A percentile compares a stretch with the other conserved stretches of the same genome.
Evolutionary conservation across 2,797 vertebrate species (phyloP).

Genomic region (Hozukius guyotensis): DNA sequence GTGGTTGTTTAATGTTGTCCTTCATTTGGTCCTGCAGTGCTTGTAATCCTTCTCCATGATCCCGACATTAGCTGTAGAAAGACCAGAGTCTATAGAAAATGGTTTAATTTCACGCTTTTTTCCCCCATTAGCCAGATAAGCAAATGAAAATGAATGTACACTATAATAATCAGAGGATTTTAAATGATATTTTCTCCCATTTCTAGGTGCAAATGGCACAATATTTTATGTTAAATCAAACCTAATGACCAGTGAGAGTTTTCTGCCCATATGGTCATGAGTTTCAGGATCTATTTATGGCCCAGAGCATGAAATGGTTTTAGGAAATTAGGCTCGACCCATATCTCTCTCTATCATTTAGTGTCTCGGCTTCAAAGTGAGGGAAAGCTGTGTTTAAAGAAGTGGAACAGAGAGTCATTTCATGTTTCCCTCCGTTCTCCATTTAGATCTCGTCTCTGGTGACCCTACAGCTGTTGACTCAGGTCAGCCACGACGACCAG

Average conservation of each 20-base stretch:
- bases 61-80: background rate
- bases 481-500: constrained; percentile 91
- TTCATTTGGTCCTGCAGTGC: constrained; percentile 12
- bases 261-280: constrained; percentile 23
- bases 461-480: constrained; percentile 89
- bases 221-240: constrained; percentile 21
- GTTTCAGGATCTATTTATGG: constrained; percentile 36
- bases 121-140: constrained; percentile 9
- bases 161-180: background rate
- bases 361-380: constrained; percentile 34
- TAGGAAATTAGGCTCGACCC: constrained; percentile 36
- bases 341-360: constrained; percentile 32
- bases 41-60: background rate
- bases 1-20: background rate
- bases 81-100: constrained; percentile 1
- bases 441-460: constrained; percentile 84
- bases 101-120: constrained; percentile 12
- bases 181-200: background rate
- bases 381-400: constrained; percentile 15
- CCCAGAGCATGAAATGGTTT: constrained; percentile 44
- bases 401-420: constrained; percentile 25
- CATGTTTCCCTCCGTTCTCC: background rate
- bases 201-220: background rate
- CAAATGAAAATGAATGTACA: constrained; percentile 11
- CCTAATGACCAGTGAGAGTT: constrained; percentile 14